These are phyloP conservation scores for Bathynomus jamesi DNA, from an alignment of 1,140 invertebrate genomes.

Conservation along the genomic window DNA sequence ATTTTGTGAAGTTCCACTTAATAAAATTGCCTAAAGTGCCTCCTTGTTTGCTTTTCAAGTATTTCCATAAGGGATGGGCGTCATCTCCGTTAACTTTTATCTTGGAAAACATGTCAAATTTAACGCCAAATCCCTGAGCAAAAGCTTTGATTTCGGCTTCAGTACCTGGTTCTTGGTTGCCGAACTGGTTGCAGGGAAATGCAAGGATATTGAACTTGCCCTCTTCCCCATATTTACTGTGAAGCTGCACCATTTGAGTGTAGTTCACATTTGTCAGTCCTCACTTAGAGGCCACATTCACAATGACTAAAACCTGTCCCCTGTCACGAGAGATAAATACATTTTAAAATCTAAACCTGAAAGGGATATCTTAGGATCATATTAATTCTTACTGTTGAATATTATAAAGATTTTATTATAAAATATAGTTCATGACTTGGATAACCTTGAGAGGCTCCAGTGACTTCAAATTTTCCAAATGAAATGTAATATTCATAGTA, in stretches of 20 bases:
- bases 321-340: too few species aligned
- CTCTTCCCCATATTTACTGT: constrained; percentile 59
- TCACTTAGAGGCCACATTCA: constrained; percentile 81
- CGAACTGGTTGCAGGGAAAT: constrained; percentile 92
- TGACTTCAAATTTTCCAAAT: too few species aligned
- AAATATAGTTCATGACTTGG: too few species aligned
- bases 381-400: too few species aligned
- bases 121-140: constrained; percentile 57
- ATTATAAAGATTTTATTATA: background rate
- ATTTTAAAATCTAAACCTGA: too few species aligned
- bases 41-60: constrained; percentile 69
- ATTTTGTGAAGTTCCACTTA: constrained; percentile 98
- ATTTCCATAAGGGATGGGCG: constrained; percentile 80
- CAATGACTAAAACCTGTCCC: constrained; percentile 62
- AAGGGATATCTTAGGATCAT: too few species aligned
- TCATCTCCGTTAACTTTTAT: constrained; percentile 80
- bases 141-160: constrained; percentile 65
- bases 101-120: constrained; percentile 71
- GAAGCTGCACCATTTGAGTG: constrained; percentile 61
- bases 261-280: constrained; percentile 72
- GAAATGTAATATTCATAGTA: too few species aligned
- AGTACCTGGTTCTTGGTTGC: constrained; percentile 65
- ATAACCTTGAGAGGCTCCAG: too few species aligned
- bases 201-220: constrained; percentile 64
- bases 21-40: constrained; percentile 67